Base-by-base conservation (phyloP, 2,797 vertebrate genomes). In the Tamandua tetradactyla region DNA sequence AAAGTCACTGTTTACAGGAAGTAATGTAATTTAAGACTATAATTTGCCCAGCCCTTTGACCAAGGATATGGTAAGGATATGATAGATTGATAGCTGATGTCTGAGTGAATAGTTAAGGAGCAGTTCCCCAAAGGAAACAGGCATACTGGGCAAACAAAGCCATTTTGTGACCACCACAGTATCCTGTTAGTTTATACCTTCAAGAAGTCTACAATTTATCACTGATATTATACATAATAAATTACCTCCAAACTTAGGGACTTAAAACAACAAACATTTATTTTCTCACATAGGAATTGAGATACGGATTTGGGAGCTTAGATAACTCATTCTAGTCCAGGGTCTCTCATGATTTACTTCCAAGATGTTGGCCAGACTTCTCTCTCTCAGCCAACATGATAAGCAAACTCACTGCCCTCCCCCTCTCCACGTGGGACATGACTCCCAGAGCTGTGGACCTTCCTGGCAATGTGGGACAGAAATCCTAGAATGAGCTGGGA, bases 291-390 rank as follows among this genome's bases (percentile, higher is more conserved):
- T 47, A 80, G 66, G 11, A 94, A 40, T 80, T 86, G 49, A 22
- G 15, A 57, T 94, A 74, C 59, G 40, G 80, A 80, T 74, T 91
- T 86, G 37, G 66, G 59, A 94, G 47, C 47, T 86, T 80, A 80
- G 66, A 25, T 80, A 64, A 64, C 35, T 79, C 37, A 52, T 64
- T 23, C 30, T 89, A 71, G 17, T 15, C 62, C 23, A 87, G 25
- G 13, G 7, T 66, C 37, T 37, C 37, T 47, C 10, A 27, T 71
- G 8, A 44, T 42, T 79, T 72, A 13, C 32, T 18, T 20, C 15
- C 44, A 62, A 12, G 35, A 22, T 57, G 44, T 64, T 10, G 12
- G 30, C 37, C 66, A n/a, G 44, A n/a, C n/a, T n/a, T n/a, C n/a
- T n/a, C n/a, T n/a, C n/a, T n/a, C n/a, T n/a, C n/a, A n/a, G n/a